Conservation (phyloP, 2,888 invertebrate genomes). For the Cephus nigrinus region DNA sequence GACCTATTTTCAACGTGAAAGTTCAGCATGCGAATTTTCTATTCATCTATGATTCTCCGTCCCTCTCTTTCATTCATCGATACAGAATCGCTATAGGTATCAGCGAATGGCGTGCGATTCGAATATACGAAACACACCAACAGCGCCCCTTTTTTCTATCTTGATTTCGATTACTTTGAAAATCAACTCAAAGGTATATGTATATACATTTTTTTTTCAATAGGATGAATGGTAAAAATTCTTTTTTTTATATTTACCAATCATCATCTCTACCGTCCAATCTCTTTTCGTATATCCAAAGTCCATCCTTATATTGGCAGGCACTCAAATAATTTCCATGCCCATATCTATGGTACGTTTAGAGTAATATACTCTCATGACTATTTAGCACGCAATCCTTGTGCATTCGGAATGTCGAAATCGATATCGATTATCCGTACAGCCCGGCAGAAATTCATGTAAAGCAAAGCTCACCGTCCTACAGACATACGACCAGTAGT, state of each 20-base stretch:
- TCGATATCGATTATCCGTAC: neutral
- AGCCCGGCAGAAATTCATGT: neutral
- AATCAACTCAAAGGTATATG: neutral
- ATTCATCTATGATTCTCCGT: neutral
- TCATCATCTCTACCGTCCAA: neutral
- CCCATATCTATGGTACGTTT: neutral
- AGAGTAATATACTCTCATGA: neutral
- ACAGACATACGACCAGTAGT: neutral
- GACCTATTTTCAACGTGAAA: conserved; percentile 36
- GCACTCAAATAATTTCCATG: neutral
- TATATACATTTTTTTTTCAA: neutral
- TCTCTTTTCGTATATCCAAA: neutral
- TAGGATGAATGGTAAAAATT: neutral
- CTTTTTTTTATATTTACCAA: neutral
- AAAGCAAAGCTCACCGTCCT: neutral
- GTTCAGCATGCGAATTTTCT: neutral
- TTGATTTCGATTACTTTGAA: too few relatives aligned
- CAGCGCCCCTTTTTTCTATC: too few relatives aligned
- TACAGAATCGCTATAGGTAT: neutral
- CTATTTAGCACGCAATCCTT: neutral
- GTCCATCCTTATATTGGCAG: neutral
- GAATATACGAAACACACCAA: neutral
- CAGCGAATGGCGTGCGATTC: neutral
- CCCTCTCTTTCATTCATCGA: neutral
- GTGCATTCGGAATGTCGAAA: neutral